These are phyloP conservation scores for Merodon equestris DNA, from an alignment of 2,888 invertebrate genomes.

Conservation along the genomic window DNA sequence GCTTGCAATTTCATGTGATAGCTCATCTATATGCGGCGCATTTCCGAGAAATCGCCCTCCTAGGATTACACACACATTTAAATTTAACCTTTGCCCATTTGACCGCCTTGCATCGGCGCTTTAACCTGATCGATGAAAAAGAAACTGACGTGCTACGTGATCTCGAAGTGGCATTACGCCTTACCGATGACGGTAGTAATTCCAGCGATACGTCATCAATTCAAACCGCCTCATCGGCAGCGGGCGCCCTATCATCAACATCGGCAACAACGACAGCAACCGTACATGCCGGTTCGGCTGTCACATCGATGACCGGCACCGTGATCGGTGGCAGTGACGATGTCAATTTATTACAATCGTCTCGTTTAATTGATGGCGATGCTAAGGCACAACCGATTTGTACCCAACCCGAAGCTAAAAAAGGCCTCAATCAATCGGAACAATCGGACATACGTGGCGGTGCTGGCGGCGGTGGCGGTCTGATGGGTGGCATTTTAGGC, in stretches of 20 bases:
- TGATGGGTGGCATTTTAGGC: constrained; percentile 76
- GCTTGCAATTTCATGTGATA: constrained; percentile 98
- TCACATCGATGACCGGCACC: constrained; percentile 63
- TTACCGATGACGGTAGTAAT: constrained; percentile 80
- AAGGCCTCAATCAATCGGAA: constrained; percentile 62
- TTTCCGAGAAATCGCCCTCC: constrained; percentile 95
- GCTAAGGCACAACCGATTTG: constrained; percentile 76
- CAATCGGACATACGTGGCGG: constrained; percentile 70
- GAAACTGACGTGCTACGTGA: constrained; percentile 97
- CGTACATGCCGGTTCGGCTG: constrained; percentile 54
- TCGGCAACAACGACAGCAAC: constrained; percentile 52
- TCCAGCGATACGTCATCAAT: constrained; percentile 68
- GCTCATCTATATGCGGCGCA: constrained; percentile 99
- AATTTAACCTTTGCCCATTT: constrained; percentile 98
- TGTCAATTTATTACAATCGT: constrained; percentile 75
- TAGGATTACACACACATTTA: constrained; percentile 96
- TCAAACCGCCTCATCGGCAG: constrained; percentile 66
- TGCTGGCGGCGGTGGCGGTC: constrained; percentile 73
- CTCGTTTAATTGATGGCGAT: constrained; percentile 74
- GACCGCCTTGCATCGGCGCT: constrained; percentile 90
- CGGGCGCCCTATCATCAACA: constrained; percentile 68
- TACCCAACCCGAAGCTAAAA: constrained; percentile 78
- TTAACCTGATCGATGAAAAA: constrained; percentile 95
- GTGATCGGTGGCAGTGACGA: constrained; percentile 70
- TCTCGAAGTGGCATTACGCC: constrained; percentile 89